These are phyloP conservation scores for Chymomyza amoena DNA, from an alignment of 2,888 invertebrate genomes.

Conservation along the genomic window DNA sequence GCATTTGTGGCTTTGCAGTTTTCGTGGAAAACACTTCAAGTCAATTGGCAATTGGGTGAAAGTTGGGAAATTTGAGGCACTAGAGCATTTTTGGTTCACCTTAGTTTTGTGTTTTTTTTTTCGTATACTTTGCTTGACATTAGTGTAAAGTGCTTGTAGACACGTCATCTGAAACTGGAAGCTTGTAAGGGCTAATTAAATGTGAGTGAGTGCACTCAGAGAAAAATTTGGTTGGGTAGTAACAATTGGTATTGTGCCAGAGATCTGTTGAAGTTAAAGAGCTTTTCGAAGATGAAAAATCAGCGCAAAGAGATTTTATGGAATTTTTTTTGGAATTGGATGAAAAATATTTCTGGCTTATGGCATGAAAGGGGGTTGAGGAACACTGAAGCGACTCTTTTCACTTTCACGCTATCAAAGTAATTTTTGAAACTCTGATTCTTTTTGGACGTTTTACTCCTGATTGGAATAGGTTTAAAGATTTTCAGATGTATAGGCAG, in stretches of 20 bases:
- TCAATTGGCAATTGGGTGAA: slow-evolving; percentile 56
- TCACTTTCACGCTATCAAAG: no score
- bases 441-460: no score
- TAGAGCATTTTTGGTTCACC: slow-evolving; percentile 3
- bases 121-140: slow-evolving; percentile 29
- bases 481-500: no score
- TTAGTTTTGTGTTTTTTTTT: slow-evolving; percentile 7
- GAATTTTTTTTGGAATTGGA: no score
- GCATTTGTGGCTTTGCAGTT: slow-evolving; percentile 16
- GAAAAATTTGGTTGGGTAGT: background rate
- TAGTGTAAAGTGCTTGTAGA: slow-evolving; percentile 50
- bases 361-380: no score
- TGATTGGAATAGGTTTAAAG: no score
- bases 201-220: background rate
- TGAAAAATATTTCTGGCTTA: no score
- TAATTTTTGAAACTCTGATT: no score
- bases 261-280: no score
- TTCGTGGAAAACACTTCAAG: slow-evolving; percentile 62
- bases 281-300: no score
- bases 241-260: background rate
- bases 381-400: no score
- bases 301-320: no score
- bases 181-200: background rate
- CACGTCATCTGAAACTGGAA: slow-evolving; percentile 39
- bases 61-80: slow-evolving; percentile 21